A percentile compares a stretch with the other conserved stretches of the same genome.
These are phyloP conservation scores for Atethmia centrago DNA, from an alignment of 2,888 invertebrate species.

Conservation along the genomic window DNA sequence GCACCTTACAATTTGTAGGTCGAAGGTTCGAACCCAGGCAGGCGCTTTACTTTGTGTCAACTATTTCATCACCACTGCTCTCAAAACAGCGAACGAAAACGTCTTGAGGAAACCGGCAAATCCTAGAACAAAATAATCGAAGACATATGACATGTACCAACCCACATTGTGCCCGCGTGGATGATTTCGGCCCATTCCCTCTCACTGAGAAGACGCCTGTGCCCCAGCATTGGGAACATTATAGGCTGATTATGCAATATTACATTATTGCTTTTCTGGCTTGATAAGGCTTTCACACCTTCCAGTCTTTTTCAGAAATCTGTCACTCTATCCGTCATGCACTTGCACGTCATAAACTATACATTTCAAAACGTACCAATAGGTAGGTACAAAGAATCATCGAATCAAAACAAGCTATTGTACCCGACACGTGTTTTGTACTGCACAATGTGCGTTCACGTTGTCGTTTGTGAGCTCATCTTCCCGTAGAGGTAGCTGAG, in stretches of 20 bases:
- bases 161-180: no score
- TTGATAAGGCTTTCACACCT: neutral
- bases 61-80: no score
- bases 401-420: slow-evolving; percentile 46
- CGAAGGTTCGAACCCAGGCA: no score
- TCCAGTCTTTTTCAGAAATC: neutral
- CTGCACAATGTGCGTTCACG: slow-evolving; percentile 1
- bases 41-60: no score
- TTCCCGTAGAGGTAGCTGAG: neutral
- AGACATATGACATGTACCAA: no score
- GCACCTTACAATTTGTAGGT: no score
- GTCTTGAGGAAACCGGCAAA: no score
- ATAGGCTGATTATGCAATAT: neutral
- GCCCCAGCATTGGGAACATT: no score
- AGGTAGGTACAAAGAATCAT: slow-evolving; percentile 20
- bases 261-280: neutral
- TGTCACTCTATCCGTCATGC: neutral
- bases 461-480: neutral
- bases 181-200: no score
- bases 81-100: no score
- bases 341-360: slow-evolving; percentile 10
- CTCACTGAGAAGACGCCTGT: no score
- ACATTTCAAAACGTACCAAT: slow-evolving; percentile 29
- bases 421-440: slow-evolving; percentile 34
- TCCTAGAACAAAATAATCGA: no score